Conservation (phyloP, 2,113 vertebrate species). For the Cyphomyrus plagiostoma region DNA sequence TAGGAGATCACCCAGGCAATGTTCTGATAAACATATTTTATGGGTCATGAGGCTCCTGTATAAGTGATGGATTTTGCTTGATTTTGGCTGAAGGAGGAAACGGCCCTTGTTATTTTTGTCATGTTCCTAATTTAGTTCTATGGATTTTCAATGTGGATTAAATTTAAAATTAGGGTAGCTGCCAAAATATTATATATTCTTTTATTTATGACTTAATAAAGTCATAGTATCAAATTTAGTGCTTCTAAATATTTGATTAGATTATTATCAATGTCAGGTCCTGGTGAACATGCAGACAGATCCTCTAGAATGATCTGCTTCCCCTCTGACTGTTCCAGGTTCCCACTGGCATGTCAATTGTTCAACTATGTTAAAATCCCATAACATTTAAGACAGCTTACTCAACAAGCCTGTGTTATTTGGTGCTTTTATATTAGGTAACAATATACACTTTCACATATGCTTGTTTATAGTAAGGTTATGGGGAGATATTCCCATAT, state of each 20-base stretch:
- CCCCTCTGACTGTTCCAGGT: background rate
- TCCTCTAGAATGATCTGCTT: background rate
- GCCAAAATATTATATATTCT: background rate
- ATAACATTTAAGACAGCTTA: background rate
- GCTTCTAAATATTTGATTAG: background rate
- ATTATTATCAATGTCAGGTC: background rate
- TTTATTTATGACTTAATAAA: conserved; percentile 1
- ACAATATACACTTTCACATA: background rate
- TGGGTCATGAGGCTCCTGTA: background rate
- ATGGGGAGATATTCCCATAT: background rate
- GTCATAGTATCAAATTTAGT: background rate
- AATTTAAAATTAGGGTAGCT: background rate
- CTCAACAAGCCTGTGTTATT: background rate
- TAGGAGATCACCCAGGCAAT: background rate
- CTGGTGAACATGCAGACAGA: background rate
- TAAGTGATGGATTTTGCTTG: background rate
- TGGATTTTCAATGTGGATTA: background rate
- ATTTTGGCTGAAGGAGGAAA: background rate
- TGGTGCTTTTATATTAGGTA: background rate
- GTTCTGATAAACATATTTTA: background rate
- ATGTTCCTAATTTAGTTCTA: background rate
- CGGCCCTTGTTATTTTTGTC: background rate
- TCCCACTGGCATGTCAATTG: background rate
- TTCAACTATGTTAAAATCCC: background rate
- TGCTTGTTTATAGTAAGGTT: background rate